phyloP scores from a whole-genome alignment of 2,888 invertebrate species.

The Coenonympha arcania region DNA sequence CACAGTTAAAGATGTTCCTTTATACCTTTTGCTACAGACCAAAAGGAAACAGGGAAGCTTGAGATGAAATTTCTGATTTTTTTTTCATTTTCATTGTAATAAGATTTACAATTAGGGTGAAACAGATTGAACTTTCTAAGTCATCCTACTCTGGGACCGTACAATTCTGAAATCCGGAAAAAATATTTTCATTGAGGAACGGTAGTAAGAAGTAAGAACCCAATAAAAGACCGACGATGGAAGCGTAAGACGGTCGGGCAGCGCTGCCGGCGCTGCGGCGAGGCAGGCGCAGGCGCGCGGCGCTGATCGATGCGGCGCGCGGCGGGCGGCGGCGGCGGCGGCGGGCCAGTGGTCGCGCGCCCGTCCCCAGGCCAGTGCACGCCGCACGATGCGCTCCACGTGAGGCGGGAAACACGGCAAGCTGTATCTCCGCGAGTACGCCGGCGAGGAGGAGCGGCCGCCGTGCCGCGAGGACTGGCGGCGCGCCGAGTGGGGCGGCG shows the following conservation, averaged over 20 bases:
- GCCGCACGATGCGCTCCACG: constrained; percentile 61
- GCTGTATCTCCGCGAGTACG: constrained; percentile 74
- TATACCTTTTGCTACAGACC: too few relatives aligned
- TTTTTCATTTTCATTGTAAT: too few relatives aligned
- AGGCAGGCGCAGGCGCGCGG: constrained; percentile 41
- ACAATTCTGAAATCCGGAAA: neutral
- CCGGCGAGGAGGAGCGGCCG: constrained; percentile 73
- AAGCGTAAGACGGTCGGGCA: constrained; percentile 15
- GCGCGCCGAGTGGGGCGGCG: constrained; percentile 66
- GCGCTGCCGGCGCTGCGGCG: constrained; percentile 41
- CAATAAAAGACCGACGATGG: constrained; percentile 13
- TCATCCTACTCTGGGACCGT: neutral
- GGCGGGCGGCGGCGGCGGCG: too few relatives aligned
- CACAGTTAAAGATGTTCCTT: too few relatives aligned
- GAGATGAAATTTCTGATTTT: too few relatives aligned
- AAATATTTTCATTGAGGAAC: constrained; percentile 8
- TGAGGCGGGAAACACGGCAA: constrained; percentile 70
- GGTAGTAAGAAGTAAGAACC: constrained; percentile 4
- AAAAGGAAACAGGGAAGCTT: too few relatives aligned
- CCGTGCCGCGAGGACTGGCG: constrained; percentile 71
- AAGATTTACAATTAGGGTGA: too few relatives aligned
- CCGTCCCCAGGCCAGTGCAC: constrained; percentile 63
- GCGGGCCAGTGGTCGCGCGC: constrained; percentile 67
- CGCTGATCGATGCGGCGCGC: constrained; percentile 65
- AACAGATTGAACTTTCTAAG: too few relatives aligned